Percentiles rank a stretch among this genome's conserved stretches.
Evolutionary conservation across 2,888 invertebrate species (phyloP).

Genomic region (Poecilus cupreus): DNA sequence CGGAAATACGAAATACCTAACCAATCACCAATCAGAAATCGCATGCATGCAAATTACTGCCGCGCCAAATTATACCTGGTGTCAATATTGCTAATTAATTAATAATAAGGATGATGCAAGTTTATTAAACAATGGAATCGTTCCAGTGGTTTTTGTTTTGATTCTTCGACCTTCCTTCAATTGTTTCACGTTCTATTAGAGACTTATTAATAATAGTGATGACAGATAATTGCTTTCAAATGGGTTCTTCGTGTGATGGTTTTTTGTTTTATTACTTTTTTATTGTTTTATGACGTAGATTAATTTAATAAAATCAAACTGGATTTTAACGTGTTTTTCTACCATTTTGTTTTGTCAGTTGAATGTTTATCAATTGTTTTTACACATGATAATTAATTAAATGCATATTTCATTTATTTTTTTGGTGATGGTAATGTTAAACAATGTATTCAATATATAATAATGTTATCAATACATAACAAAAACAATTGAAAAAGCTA

Average conservation of each 20-base stretch:
- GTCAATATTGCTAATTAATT: not conserved
- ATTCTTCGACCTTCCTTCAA: constrained; percentile 12
- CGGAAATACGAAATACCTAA: not conserved
- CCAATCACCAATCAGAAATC: not conserved
- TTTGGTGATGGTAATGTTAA: not conserved
- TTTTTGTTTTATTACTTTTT: not conserved
- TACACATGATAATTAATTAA: not conserved
- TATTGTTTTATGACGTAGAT: not conserved
- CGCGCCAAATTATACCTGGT: not conserved
- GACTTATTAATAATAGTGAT: constrained; percentile 9
- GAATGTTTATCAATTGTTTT: not conserved
- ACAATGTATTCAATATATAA: not conserved
- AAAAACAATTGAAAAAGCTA: not conserved
- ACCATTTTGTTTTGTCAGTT: not conserved
- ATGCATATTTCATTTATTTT: not conserved
- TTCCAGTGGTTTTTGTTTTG: not conserved
- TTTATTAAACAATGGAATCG: not conserved
- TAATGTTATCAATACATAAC: not conserved
- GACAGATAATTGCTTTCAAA: constrained; percentile 26
- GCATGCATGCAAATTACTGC: not conserved
- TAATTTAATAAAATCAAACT: not conserved
- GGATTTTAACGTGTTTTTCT: not conserved
- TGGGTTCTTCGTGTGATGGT: not conserved
- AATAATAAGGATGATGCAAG: constrained; percentile 15
- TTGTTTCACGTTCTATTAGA: constrained; percentile 13